phyloP scores from a whole-genome alignment of 2,113 vertebrate genomes.

The Anarhynchus alexandrinus region DNA sequence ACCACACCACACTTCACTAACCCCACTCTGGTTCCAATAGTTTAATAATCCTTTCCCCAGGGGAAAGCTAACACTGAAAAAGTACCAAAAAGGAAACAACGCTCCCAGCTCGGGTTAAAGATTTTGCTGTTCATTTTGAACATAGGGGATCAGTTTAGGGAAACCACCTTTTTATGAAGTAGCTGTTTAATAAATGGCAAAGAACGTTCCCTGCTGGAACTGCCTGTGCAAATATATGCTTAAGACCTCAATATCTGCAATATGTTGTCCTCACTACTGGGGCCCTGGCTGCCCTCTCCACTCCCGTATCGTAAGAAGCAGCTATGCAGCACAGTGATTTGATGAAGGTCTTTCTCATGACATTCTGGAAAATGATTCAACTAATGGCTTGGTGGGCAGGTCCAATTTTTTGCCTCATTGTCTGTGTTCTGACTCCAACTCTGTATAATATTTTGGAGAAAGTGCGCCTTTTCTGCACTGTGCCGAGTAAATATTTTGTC shows the following conservation, averaged over 20 bases:
- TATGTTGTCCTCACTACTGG: neutral
- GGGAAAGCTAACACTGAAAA: neutral
- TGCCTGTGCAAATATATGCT: neutral
- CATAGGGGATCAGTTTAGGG: neutral
- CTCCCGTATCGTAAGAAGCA: neutral
- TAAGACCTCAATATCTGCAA: neutral
- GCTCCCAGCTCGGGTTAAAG: neutral
- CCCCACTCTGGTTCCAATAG: neutral
- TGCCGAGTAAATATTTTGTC: conserved; percentile 88
- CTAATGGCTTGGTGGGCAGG: conserved; percentile 59
- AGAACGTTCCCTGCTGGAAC: neutral
- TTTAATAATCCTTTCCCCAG: neutral
- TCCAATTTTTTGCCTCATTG: conserved; percentile 79
- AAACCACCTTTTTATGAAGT: neutral
- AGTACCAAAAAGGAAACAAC: neutral
- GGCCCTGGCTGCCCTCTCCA: neutral
- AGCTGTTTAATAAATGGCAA: neutral
- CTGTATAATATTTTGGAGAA: conserved; percentile 82
- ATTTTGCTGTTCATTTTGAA: neutral
- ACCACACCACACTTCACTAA: neutral
- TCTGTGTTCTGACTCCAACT: conserved; percentile 81
- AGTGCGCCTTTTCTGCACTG: conserved; percentile 74
- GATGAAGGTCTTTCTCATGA: conserved; percentile 64
- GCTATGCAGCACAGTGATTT: neutral
- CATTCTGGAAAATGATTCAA: conserved; percentile 79